A percentile compares a stretch with the other conserved stretches of the same genome.
phyloP scores from a whole-genome alignment of 2,113 vertebrate species.

The Helogale parvula region DNA sequence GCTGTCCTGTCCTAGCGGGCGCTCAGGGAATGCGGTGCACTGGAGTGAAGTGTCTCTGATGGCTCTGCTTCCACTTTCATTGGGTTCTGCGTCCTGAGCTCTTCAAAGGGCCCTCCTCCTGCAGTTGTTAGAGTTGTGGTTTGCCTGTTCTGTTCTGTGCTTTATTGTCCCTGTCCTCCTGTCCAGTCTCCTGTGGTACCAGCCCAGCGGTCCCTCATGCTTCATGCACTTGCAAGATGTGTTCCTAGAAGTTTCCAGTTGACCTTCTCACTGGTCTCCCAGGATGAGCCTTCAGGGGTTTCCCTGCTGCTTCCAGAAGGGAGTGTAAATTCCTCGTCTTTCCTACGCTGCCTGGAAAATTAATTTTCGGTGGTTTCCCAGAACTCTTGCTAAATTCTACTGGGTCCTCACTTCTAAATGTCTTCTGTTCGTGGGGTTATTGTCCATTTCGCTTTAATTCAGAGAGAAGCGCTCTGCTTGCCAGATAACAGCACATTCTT shows the following conservation, averaged over 20 bases:
- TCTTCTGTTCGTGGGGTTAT: not conserved
- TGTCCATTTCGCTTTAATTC: not conserved
- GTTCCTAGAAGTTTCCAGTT: not conserved
- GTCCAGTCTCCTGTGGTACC: not conserved
- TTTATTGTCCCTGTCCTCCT: not conserved
- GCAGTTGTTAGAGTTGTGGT: not conserved
- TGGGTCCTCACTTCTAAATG: not conserved
- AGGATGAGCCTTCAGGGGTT: not conserved
- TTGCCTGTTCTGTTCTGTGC: not conserved
- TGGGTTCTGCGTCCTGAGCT: not conserved
- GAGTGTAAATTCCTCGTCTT: not conserved
- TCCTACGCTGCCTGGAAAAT: not conserved
- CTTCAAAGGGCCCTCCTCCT: not conserved
- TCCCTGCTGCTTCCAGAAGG: not conserved
- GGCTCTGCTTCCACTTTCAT: not conserved
- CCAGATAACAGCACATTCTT: not conserved
- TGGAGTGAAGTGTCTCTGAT: not conserved
- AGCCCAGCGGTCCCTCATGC: not conserved
- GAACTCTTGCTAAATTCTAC: not conserved
- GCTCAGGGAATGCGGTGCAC: not conserved
- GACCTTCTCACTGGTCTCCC: not conserved
- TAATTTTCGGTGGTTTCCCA: not conserved
- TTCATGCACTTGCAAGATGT: not conserved
- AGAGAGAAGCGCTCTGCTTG: not conserved
- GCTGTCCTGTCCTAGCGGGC: not conserved